A percentile compares a stretch with the other conserved stretches of the same genome.
Conservation (phyloP, 2,888 invertebrate genomes). For the Congeria kusceri region DNA sequence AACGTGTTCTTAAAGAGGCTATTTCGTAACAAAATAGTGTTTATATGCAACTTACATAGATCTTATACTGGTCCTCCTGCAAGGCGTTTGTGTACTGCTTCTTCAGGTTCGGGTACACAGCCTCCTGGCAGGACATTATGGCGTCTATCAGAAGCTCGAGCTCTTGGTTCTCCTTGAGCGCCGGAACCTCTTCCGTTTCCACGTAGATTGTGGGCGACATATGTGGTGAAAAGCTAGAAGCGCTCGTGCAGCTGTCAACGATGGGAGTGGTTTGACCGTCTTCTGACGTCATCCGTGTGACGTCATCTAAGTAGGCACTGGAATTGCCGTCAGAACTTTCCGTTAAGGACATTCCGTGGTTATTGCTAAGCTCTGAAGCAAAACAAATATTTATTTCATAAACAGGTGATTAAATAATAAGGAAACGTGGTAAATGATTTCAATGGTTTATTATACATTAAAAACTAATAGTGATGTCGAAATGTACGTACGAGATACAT, state of each 20-base stretch:
- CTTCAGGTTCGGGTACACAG: slow-evolving; percentile 66
- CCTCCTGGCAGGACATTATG: slow-evolving; percentile 65
- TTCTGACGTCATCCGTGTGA: too few species aligned
- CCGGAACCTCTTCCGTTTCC: slow-evolving; percentile 7
- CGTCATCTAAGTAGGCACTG: too few species aligned
- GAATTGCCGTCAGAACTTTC: too few species aligned
- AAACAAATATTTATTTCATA: too few species aligned
- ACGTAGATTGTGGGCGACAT: slow-evolving; percentile 2
- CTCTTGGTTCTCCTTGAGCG: slow-evolving; percentile 48
- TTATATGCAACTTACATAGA: slow-evolving; percentile 53
- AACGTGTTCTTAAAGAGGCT: too few species aligned
- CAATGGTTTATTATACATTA: neutral
- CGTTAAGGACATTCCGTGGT: too few species aligned
- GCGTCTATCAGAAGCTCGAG: slow-evolving; percentile 62
- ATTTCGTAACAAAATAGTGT: too few species aligned
- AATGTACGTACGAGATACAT: slow-evolving; percentile 8
- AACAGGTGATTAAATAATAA: too few species aligned
- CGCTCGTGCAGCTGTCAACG: too few species aligned
- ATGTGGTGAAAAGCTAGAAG: neutral
- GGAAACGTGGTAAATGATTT: too few species aligned
- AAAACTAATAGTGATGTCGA: neutral
- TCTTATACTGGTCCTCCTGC: slow-evolving; percentile 50
- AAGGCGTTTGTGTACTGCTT: slow-evolving; percentile 51
- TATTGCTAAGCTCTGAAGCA: too few species aligned
- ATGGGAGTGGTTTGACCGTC: too few species aligned